Conservation (phyloP, 2,113 vertebrate genomes). For the Heteronetta atricapilla region DNA sequence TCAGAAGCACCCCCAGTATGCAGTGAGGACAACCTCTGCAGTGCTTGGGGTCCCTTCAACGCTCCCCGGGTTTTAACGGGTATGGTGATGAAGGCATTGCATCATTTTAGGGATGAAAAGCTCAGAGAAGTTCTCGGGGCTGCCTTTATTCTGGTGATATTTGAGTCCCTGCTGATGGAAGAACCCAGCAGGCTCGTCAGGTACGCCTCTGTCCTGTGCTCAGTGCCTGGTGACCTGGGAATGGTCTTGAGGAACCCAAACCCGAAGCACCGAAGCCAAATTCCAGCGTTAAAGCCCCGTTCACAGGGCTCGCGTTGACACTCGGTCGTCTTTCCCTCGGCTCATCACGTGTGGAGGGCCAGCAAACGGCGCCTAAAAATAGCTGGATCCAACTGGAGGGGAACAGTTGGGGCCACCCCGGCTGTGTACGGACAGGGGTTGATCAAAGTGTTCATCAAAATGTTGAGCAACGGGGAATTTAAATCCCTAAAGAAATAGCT, state of each 20-base stretch:
- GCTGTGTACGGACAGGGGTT: neutral
- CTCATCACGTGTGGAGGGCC: neutral
- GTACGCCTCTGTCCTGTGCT: rapidly evolving
- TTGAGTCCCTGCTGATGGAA: neutral
- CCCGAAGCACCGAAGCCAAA: neutral
- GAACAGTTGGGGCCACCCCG: neutral
- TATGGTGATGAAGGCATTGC: neutral
- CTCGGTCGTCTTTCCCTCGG: neutral
- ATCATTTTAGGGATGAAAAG: neutral
- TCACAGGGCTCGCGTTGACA: neutral
- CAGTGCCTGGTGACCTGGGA: neutral
- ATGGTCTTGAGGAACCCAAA: neutral
- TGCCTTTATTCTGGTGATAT: neutral
- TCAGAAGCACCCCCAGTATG: neutral
- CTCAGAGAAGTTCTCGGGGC: neutral
- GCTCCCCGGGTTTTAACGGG: neutral
- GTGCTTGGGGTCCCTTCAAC: neutral
- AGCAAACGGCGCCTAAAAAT: neutral
- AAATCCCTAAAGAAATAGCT: neutral
- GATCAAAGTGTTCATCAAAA: neutral
- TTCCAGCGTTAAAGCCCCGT: too few species aligned
- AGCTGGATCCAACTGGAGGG: neutral
- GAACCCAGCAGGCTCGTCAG: neutral
- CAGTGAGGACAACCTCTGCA: too few species aligned
- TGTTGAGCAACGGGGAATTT: neutral